Conservation (phyloP, 2,888 invertebrate species). For the Latrodectus hesperus region DNA sequence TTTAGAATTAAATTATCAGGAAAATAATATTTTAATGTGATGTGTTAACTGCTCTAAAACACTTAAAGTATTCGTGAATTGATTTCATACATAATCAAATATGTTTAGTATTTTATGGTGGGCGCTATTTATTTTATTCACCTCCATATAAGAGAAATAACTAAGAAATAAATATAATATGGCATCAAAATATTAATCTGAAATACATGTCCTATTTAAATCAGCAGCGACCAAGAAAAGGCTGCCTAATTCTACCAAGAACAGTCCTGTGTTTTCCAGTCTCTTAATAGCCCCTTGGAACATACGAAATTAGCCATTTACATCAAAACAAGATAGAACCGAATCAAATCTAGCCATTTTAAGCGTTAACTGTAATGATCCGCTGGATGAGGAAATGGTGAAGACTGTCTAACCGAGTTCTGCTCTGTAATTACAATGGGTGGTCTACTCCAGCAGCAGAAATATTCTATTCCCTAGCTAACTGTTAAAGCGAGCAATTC, state of each 20-base stretch:
- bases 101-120: no score
- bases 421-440: slow-evolving; percentile 51
- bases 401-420: slow-evolving; percentile 4
- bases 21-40: no score
- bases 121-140: no score
- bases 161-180: no score
- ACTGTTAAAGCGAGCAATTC: slow-evolving; percentile 51
- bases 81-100: no score
- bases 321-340: slow-evolving; percentile 58
- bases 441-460: slow-evolving; percentile 8
- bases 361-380: slow-evolving; percentile 51
- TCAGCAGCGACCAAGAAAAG: not conserved
- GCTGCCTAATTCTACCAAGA: not conserved
- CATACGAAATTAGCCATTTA: slow-evolving; percentile 63
- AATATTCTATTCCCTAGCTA: slow-evolving; percentile 53
- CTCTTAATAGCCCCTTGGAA: slow-evolving; percentile 59
- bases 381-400: slow-evolving; percentile 24
- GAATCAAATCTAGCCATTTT: slow-evolving; percentile 57
- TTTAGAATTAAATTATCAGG: no score
- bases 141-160: no score
- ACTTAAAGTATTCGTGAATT: no score
- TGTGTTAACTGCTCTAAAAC: no score
- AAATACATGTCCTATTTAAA: no score
- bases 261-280: not conserved
- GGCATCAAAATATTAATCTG: no score